Percentiles rank a stretch among this genome's conserved stretches.
Evolutionary conservation across 2,888 invertebrate genomes (phyloP).

Genomic region (Euspilapteryx auroguttella): DNA sequence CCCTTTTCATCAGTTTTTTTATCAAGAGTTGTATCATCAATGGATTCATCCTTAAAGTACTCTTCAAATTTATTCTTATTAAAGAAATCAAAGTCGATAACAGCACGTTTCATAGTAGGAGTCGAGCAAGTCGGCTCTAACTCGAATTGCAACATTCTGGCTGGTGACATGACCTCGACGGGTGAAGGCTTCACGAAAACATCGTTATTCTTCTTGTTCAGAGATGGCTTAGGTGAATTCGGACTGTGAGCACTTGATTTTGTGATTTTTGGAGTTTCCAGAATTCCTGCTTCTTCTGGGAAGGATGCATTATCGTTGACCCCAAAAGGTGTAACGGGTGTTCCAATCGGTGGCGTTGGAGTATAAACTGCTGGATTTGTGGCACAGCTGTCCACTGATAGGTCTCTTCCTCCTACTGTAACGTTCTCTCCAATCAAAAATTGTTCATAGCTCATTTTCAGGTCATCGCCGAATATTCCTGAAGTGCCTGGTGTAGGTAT

Average conservation of each 20-base stretch:
- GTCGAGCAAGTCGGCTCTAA: slow-evolving; percentile 31
- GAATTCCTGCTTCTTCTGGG: too few species aligned
- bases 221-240: too few species aligned
- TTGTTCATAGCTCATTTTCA: slow-evolving; percentile 38
- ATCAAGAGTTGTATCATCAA: too few species aligned
- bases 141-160: slow-evolving; percentile 47
- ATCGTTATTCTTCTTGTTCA: too few species aligned
- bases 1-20: slow-evolving; percentile 10
- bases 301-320: too few species aligned
- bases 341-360: background rate
- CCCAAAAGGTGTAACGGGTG: background rate
- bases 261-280: too few species aligned
- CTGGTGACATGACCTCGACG: slow-evolving; percentile 44
- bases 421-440: slow-evolving; percentile 41
- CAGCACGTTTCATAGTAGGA: slow-evolving; percentile 48
- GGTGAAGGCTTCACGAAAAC: slow-evolving; percentile 41
- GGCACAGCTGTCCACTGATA: slow-evolving; percentile 12
- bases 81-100: slow-evolving; percentile 43
- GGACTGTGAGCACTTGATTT: too few species aligned
- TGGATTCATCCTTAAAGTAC: too few species aligned
- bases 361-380: background rate
- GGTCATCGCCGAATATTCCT: slow-evolving; percentile 46
- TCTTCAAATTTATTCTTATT: slow-evolving; percentile 33
- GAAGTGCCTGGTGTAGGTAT: too few species aligned
- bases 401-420: slow-evolving; percentile 25